Conservation (phyloP, 2,888 invertebrate genomes). For the Lithosia quadra region DNA sequence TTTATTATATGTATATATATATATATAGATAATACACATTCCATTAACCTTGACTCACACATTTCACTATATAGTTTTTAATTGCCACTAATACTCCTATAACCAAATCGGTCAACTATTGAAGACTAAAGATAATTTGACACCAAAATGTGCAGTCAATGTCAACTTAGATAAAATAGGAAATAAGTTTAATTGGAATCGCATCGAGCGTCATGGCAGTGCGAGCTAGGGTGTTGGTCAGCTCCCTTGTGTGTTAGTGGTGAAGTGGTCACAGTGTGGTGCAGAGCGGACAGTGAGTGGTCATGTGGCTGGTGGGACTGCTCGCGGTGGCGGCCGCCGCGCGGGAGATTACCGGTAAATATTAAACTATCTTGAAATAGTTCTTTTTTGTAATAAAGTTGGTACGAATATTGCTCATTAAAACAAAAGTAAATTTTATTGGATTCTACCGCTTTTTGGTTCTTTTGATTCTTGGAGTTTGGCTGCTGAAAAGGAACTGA, state of each 20-base stretch:
- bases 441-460: background rate
- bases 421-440: background rate
- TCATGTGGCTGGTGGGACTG: slow-evolving; percentile 23
- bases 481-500: background rate
- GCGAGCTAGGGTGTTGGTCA: background rate
- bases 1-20: too few species aligned
- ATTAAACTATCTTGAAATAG: background rate
- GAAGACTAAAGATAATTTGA: background rate
- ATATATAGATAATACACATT: too few species aligned
- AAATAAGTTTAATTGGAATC: background rate
- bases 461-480: too few species aligned
- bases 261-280: slow-evolving; percentile 13
- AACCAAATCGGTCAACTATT: background rate
- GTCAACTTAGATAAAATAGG: slow-evolving; percentile 13
- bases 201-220: slow-evolving; percentile 1
- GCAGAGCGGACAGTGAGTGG: slow-evolving; percentile 20
- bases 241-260: slow-evolving; percentile 1
- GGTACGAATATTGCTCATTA: too few species aligned
- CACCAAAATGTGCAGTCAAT: slow-evolving; percentile 10
- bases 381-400: background rate
- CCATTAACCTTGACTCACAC: background rate
- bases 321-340: slow-evolving; percentile 23
- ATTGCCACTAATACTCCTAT: background rate
- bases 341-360: slow-evolving; percentile 37
- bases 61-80: background rate